A percentile compares a stretch with the other conserved stretches of the same genome.
Conservation (phyloP, 2,797 vertebrate genomes). For the Podargus strigoides region DNA sequence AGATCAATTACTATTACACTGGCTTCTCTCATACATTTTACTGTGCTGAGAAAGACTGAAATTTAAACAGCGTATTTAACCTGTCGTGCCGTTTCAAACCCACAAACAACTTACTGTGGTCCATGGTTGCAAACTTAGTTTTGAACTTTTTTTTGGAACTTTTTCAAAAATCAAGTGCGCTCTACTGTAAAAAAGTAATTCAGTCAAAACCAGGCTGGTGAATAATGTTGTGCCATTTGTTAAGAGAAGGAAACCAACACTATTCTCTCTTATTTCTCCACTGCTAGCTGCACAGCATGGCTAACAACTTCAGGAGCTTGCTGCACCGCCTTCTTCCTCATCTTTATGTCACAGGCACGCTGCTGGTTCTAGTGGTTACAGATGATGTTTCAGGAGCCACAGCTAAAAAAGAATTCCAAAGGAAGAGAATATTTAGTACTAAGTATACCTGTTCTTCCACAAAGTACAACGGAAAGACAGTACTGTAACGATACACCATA, state of each 20-base stretch:
- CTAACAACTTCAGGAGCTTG: neutral
- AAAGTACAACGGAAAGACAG: neutral
- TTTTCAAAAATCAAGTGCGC: neutral
- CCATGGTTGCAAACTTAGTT: neutral
- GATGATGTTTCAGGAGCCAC: neutral
- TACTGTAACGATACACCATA: neutral
- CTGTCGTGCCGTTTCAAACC: slow-evolving; percentile 11
- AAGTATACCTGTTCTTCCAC: neutral
- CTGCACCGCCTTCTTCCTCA: neutral
- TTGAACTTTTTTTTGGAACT: no score
- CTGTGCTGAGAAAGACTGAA: neutral
- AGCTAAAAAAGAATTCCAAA: neutral
- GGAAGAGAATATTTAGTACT: neutral
- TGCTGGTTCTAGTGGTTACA: neutral
- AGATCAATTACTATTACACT: neutral
- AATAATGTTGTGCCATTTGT: neutral
- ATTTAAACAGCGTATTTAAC: neutral
- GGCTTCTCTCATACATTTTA: neutral
- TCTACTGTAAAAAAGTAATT: slow-evolving; percentile 17
- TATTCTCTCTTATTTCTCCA: neutral
- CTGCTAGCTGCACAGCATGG: neutral
- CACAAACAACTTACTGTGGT: neutral
- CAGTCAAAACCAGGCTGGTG: slow-evolving; percentile 15
- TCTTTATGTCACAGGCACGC: neutral
- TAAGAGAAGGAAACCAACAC: neutral